Evolutionary conservation across 1,140 invertebrate genomes (phyloP).

Genomic region (Saccostrea echinata): DNA sequence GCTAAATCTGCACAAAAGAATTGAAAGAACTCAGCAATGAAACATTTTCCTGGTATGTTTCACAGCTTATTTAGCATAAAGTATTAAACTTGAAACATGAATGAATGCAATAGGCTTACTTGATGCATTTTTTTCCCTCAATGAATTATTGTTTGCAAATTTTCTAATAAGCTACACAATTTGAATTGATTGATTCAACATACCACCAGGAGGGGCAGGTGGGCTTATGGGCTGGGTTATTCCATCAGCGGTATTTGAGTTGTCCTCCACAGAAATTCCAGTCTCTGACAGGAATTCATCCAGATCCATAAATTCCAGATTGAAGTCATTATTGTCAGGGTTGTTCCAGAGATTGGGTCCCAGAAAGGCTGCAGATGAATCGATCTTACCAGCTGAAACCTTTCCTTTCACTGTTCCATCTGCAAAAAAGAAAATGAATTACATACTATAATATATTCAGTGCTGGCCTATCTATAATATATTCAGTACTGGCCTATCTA

Average conservation of each 20-base stretch:
- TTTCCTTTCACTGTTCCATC: constrained; percentile 52
- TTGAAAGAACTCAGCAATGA: too few species aligned
- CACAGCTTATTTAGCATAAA: too few species aligned
- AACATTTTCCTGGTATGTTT: too few species aligned
- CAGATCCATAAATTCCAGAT: constrained; percentile 96
- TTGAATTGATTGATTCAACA: neutral
- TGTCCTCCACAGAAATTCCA: constrained; percentile 76
- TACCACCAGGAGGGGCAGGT: neutral
- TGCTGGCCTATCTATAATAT: too few species aligned
- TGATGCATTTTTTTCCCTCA: too few species aligned
- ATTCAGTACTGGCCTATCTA: too few species aligned
- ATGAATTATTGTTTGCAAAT: too few species aligned
- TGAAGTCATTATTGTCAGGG: constrained; percentile 86
- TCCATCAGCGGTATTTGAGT: constrained; percentile 5
- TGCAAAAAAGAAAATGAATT: constrained; percentile 36
- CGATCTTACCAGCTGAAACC: neutral
- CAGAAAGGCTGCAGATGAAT: constrained; percentile 94
- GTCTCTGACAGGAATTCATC: constrained; percentile 97
- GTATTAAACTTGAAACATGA: too few species aligned
- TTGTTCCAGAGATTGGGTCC: constrained; percentile 97
- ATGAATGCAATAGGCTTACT: too few species aligned
- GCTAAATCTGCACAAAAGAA: neutral
- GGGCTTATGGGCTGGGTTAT: neutral
- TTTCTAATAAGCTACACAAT: too few species aligned
- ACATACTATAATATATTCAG: neutral